Evolutionary conservation across 2,888 invertebrate genomes (phyloP).

Genomic region (Agrenia bidenticulata): DNA sequence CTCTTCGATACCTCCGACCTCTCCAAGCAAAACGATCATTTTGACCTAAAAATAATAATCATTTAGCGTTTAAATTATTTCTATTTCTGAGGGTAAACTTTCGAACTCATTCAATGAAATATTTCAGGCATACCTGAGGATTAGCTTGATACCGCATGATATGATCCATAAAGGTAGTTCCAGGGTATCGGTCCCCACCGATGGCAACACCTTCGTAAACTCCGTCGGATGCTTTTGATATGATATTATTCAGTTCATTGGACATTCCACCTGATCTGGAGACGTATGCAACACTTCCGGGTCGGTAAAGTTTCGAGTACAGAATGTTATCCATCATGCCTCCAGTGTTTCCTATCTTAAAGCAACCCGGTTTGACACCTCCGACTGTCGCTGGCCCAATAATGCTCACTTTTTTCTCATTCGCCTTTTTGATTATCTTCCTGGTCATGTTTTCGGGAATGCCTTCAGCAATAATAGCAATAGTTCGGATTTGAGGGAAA

Average conservation of each 20-base stretch:
- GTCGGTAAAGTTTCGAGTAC: constrained; percentile 92
- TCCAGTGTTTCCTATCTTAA: constrained; percentile 99
- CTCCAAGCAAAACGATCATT: constrained; percentile 92
- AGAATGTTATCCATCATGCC: constrained; percentile 99
- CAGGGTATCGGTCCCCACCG: constrained; percentile 96
- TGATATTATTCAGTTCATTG: constrained; percentile 97
- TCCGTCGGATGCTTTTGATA: constrained; percentile 94
- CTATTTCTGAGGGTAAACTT: too few relatives aligned
- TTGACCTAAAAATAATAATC: constrained; percentile 67
- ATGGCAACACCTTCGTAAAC: constrained; percentile 98
- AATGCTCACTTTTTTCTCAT: constrained; percentile 79
- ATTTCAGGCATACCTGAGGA: constrained; percentile 58
- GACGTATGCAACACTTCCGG: constrained; percentile 97
- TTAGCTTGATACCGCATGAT: constrained; percentile 75
- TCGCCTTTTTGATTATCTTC: constrained; percentile 81
- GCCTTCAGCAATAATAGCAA: constrained; percentile 98
- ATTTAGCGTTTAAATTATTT: constrained; percentile 12
- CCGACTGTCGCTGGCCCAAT: constrained; percentile 96
- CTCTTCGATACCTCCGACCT: constrained; percentile 98
- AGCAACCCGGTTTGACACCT: constrained; percentile 97
- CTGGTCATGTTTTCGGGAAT: constrained; percentile 99
- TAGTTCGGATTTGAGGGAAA: constrained; percentile 89
- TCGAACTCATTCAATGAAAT: too few relatives aligned
- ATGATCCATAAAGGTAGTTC: constrained; percentile 97
- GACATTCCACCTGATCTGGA: constrained; percentile 99